Evolutionary conservation across 2,797 vertebrate genomes (phyloP).

Genomic region (Lithobates pipiens): DNA sequence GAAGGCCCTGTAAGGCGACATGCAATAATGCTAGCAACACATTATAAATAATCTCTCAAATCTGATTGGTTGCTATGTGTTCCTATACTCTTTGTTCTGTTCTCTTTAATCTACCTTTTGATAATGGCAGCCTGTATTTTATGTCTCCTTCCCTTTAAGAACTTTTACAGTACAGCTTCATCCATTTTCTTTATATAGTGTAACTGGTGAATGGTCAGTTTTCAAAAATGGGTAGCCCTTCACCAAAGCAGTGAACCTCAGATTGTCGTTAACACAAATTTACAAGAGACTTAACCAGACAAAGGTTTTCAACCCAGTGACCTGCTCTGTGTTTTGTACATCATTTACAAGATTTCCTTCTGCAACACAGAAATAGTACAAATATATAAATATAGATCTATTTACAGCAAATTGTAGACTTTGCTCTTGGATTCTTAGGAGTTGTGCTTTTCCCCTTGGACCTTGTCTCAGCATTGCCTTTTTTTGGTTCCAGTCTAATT

Average conservation of each 20-base stretch:
- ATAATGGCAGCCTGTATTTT: neutral
- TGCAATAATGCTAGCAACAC: too few species aligned
- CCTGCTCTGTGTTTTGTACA: neutral
- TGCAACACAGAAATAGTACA: slow-evolving; percentile 44
- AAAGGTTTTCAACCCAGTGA: slow-evolving; percentile 13
- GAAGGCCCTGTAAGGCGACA: too few species aligned
- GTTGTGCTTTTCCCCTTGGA: slow-evolving; percentile 43
- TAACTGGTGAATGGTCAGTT: neutral
- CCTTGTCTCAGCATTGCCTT: slow-evolving; percentile 13
- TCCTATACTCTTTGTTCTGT: too few species aligned
- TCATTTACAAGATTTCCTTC: slow-evolving; percentile 22
- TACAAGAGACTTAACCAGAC: neutral
- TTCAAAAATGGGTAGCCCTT: slow-evolving; percentile 52
- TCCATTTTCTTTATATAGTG: slow-evolving; percentile 4
- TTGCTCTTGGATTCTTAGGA: slow-evolving; percentile 3
- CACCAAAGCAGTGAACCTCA: slow-evolving; percentile 5
- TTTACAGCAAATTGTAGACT: slow-evolving; percentile 7
- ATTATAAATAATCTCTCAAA: neutral
- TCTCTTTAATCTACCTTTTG: neutral
- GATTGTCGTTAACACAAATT: slow-evolving; percentile 46
- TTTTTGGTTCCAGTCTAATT: slow-evolving; percentile 27
- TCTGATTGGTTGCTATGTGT: neutral
- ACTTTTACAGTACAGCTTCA: slow-evolving; percentile 3
- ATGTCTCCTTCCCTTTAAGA: neutral
- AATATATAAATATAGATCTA: slow-evolving; percentile 46